Base-by-base conservation (phyloP, 2,888 invertebrate species). In the Drosophila pullipes region DNA sequence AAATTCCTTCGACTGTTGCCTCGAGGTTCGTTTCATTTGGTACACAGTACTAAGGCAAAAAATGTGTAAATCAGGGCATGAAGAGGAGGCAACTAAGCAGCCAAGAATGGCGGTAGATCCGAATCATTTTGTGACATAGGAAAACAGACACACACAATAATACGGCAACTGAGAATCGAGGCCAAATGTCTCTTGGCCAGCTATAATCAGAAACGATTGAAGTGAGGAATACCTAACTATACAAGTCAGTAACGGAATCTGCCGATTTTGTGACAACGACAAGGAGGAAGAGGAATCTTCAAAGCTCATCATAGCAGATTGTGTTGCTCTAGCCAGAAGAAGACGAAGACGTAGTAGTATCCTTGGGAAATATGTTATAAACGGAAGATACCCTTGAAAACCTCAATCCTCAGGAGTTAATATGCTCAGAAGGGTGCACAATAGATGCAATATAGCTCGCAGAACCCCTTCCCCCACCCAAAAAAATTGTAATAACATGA, bases 1-100 rank as follows among this genome's bases (percentile, higher is more conserved):
- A 69, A 54, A 58, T 62, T 44, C 53, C 37, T 41, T 53, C 28
- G 13, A 25, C 53, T 47, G 57, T 55, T 39, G 13, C 13, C 11
- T 0, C 61, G 53, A 49, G 74, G 69, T 47, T 28, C n/a, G 76
- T 16, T 75, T 35, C 30, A 25, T 61, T 25, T 11, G 22, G 68
- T 68, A 35, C 3, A 18, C n/a, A 33, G 6, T 16, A 35, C 22
- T 47, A 47, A 47, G 47, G 25, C 47, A 47, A 25, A 16, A 47
- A 25, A 16, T 47, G 16, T 47, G 16, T 47, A 47, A 47, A 47
- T 47, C 47, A 16, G 16, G 47, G 47, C 16, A 47, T 13, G 25
- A 25, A 16, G 4, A 25, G 47, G 16, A 9, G 44, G 22, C 44
- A 44, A 44, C 44, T 13, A 44, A 44, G 9, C 16, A 47, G 25